Base-by-base conservation (phyloP, 2,888 invertebrate species). In the Stenoptilia bipunctidactyla region DNA sequence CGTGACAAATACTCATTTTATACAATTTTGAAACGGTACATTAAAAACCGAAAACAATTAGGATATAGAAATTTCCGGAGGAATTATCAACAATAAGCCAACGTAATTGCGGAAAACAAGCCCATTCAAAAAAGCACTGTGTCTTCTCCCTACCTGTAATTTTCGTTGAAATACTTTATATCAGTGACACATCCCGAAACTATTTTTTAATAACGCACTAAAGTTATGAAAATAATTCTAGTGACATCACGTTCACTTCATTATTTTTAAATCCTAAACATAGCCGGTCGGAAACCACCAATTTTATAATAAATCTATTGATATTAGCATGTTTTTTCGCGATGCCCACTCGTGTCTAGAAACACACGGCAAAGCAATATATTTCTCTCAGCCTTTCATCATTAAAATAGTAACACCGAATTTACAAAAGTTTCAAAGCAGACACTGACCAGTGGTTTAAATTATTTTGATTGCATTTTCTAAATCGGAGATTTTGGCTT, bases 401-500 rank as follows among this genome's bases (percentile, higher is more conserved):
- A 20, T 20, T 20, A 20, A 20, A 20, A 20, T 20, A 20, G 20
- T 20, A 5, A 20, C 20, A 20, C 20, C 20, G 8, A 20, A 20
- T 20, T 20, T 20, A 20, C 20, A 20, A 20, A 20, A n/a, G n/a
- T n/a, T n/a, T n/a, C n/a, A n/a, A 20, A 20, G 8, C 20, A 5
- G 8, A 20, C 20, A 20, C 20, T 30, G 30, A 10, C 30, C n/a
- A 30, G 9, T 9, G 30, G 12, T 12, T 9, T 30, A 12, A 30
- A 30, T 30, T 30, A 30, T 30, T 30, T 30, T n/a, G 30, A 30
- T 30, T 30, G 4, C 30, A 30, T 10, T 20, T 34, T 14, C 13
- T 34, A 34, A 33, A 52, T 54, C 56, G 58, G 56, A 43, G 49
- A 56, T 51, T 66, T 66, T 63, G 60, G 58, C 57, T 47, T 49